These are phyloP conservation scores for Hycleus cichorii DNA, from an alignment of 1,140 invertebrate species.

Conservation along the genomic window DNA sequence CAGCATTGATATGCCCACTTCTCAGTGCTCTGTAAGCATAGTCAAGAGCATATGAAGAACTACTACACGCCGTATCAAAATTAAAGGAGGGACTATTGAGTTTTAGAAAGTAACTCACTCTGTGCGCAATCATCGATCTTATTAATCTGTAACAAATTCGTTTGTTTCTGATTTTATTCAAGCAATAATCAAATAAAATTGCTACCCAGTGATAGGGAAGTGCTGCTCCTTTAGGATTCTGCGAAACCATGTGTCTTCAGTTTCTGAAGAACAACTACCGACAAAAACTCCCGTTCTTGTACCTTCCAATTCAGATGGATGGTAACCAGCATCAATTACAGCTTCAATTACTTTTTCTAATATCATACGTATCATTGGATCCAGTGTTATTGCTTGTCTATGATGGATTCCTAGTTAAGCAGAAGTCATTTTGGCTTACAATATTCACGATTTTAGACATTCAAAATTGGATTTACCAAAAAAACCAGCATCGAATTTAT, in stretches of 20 bases:
- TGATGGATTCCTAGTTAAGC: slow-evolving; percentile 47
- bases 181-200: neutral
- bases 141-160: neutral
- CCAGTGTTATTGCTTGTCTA: slow-evolving; percentile 78
- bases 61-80: slow-evolving; percentile 86
- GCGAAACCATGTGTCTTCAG: neutral
- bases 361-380: slow-evolving; percentile 78
- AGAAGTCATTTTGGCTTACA: no score
- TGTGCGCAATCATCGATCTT: slow-evolving; percentile 70
- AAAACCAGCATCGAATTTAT: slow-evolving; percentile 74
- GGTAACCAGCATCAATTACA: slow-evolving; percentile 75
- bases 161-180: neutral
- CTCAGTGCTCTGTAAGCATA: slow-evolving; percentile 71
- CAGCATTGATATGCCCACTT: slow-evolving; percentile 72
- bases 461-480: slow-evolving; percentile 48
- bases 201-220: neutral
- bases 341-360: slow-evolving; percentile 80
- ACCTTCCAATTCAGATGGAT: slow-evolving; percentile 52
- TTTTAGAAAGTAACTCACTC: slow-evolving; percentile 71
- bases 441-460: no score
- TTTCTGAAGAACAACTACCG: slow-evolving; percentile 49
- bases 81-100: slow-evolving; percentile 70
- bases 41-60: slow-evolving; percentile 76
- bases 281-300: slow-evolving; percentile 72
- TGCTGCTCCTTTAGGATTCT: neutral